Evolutionary conservation across 2,113 vertebrate species (phyloP), one percentile per base, ranked within the genome.

Genomic region (Climacteris rufus): DNA sequence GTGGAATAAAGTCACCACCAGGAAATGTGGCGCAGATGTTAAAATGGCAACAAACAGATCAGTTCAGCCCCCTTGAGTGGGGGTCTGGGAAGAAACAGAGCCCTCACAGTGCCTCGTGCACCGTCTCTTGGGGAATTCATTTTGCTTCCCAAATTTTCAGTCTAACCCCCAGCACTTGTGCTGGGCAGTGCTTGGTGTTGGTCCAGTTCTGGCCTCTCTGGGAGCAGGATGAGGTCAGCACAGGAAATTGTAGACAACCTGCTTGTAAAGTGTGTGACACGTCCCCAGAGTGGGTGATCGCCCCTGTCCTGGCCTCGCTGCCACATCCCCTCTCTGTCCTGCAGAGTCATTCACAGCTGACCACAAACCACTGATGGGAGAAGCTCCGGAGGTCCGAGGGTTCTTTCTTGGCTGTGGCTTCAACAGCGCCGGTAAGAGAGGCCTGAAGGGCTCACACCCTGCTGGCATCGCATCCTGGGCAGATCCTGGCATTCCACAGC

Each of bases 321-420:
- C 21, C 63, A 56, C 70, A 11, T 5, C 9, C 24, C 12, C 8
- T 39, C 50, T 81, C 11, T 94, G 33, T 40, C 65, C 95, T 92
- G 9, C 91, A 99, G 99, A 99, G 87, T 99, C 99, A 0, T 99
- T 99, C 96, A 99, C 99, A 2, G 99, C 99, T 0, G 99, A 99
- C 96, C 99, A 99, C 91, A 99, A 99, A 71, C 99, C 99, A 0
- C 98, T 99, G 80, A 98, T 99, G 98, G 99, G 99, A 22, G 99
- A 99, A 94, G 98, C 99, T 2, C 99, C 99, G 0, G 99, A 99
- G 40, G 98, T 99, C 66, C 96, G 99, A 49, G 99, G 99, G 1
- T 99, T 99, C 97, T 99, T 99, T 96, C 97, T 99, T 12, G 99
- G 99, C 88, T 99, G 99, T 2, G 99, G 99, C 83, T 99, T 99